Conservation (phyloP, 1,140 invertebrate species). For the Lutraria rhynchaena region DNA sequence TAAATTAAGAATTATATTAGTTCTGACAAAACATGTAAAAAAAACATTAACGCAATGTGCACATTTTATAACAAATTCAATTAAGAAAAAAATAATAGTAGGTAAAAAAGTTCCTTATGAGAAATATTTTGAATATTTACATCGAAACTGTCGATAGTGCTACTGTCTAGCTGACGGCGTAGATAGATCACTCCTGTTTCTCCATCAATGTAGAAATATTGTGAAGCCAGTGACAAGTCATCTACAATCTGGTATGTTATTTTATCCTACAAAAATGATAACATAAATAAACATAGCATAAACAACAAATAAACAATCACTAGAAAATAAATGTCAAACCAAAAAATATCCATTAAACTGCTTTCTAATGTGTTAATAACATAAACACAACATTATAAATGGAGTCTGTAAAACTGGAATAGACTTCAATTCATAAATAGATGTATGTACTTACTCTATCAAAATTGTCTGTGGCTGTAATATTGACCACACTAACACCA, state of each 20-base stretch:
- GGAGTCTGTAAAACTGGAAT: too few relatives aligned
- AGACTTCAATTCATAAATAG: too few relatives aligned
- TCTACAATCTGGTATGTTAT: conserved; percentile 64
- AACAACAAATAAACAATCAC: too few relatives aligned
- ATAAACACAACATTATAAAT: too few relatives aligned
- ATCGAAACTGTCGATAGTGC: background rate
- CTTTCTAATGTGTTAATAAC: too few relatives aligned
- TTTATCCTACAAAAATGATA: conserved; percentile 63
- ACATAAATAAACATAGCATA: background rate
- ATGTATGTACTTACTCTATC: conserved; percentile 53
- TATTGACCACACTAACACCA: conserved; percentile 82
- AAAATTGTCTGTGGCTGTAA: conserved; percentile 82
- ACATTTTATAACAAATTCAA: too few relatives aligned
- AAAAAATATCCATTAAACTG: too few relatives aligned
- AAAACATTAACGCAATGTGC: conserved; percentile 1
- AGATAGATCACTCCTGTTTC: conserved; percentile 69
- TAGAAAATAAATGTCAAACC: too few relatives aligned
- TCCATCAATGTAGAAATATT: conserved; percentile 71
- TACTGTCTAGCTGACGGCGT: conserved; percentile 61
- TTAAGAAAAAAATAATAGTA: background rate
- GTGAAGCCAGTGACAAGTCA: conserved; percentile 22
- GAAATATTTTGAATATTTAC: conserved; percentile 36
- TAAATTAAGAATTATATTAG: too few relatives aligned
- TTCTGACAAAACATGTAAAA: background rate
- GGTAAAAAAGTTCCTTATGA: background rate